Evolutionary conservation across 2,113 vertebrate species (phyloP).

Genomic region (Poeciliopsis prolifica): DNA sequence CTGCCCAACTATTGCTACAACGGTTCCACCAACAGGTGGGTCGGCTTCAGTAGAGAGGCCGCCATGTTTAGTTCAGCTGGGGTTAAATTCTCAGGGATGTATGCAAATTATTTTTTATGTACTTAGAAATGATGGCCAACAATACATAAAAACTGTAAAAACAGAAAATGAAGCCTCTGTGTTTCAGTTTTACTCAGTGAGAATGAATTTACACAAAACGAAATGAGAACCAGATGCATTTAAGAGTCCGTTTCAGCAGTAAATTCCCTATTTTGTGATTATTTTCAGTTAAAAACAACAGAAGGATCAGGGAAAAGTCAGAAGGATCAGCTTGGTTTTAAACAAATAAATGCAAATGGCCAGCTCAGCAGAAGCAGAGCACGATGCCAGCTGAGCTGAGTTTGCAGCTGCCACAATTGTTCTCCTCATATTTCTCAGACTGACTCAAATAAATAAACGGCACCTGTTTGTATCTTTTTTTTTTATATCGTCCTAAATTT

Average conservation of each 20-base stretch:
- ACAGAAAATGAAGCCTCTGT: background rate
- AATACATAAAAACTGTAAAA: background rate
- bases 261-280: background rate
- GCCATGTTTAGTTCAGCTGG: too few species aligned
- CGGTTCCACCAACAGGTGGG: conserved; percentile 95
- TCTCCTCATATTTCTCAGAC: background rate
- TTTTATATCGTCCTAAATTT: background rate
- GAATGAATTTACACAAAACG: background rate
- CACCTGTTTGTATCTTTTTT: background rate
- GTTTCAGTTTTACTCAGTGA: background rate
- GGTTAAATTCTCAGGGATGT: too few species aligned
- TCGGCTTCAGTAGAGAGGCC: background rate
- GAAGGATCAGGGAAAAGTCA: background rate
- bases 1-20: conserved; percentile 99
- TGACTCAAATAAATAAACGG: background rate
- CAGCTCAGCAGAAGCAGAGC: background rate
- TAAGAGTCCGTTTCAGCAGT: too few species aligned
- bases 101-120: too few species aligned
- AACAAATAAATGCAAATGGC: conserved; percentile 5
- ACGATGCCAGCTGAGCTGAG: background rate
- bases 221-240: background rate
- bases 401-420: background rate
- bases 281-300: background rate
- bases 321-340: background rate
- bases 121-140: background rate